Percentiles rank a stretch among this genome's conserved stretches.
Conservation (phyloP, 2,113 vertebrate species). For the Otis tarda region DNA sequence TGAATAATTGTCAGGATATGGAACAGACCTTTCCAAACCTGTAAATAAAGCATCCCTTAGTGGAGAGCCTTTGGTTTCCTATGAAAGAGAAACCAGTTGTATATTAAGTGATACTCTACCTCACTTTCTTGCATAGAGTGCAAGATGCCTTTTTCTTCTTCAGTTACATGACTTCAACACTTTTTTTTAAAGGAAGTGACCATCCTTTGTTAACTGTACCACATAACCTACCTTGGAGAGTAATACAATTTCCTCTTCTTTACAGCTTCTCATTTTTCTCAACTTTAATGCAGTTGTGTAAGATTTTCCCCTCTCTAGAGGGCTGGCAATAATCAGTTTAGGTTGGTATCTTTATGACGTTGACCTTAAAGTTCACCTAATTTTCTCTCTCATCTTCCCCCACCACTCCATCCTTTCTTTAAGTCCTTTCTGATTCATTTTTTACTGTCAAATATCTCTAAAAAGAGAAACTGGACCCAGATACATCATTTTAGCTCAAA, state of each 20-base stretch:
- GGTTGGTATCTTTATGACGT: conserved; percentile 10
- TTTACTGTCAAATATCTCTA: conserved; percentile 43
- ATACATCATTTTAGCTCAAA: conserved; percentile 59
- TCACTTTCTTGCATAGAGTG: background rate
- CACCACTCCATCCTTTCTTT: background rate
- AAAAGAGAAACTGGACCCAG: conserved; percentile 32
- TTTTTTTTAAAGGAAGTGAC: background rate
- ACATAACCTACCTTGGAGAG: conserved; percentile 60
- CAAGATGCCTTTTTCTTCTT: background rate
- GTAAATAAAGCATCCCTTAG: background rate
- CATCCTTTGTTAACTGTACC: conserved; percentile 55
- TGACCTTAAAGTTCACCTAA: conserved; percentile 39
- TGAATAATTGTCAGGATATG: background rate
- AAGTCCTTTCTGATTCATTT: conserved; percentile 47
- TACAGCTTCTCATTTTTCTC: conserved; percentile 69
- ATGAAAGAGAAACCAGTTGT: background rate
- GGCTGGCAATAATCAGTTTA: conserved; percentile 65
- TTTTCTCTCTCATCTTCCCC: background rate
- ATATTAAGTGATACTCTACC: background rate
- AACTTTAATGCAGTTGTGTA: conserved; percentile 65
- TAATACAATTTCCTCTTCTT: conserved; percentile 73
- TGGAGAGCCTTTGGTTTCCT: background rate
- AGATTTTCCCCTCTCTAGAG: conserved; percentile 59
- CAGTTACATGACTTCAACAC: background rate
- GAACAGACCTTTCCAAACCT: background rate